A percentile compares a stretch with the other conserved stretches of the same genome.
Evolutionary conservation across 2,113 vertebrate genomes (phyloP).

Genomic region (Crotalus helleri): DNA sequence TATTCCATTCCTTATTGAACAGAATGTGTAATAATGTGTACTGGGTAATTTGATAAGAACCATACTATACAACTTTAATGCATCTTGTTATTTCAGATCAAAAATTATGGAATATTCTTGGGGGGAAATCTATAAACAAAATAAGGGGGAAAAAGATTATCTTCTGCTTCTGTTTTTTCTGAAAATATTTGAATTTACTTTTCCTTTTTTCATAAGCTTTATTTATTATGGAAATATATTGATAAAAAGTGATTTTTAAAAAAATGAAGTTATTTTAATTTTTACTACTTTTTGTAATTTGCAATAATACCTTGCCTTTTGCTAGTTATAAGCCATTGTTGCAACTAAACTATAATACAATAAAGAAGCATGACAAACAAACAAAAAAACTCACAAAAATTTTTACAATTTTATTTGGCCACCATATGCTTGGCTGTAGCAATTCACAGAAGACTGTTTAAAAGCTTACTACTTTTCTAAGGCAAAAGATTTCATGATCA

Average conservation of each 20-base stretch:
- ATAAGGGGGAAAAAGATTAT: neutral
- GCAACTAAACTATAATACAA: neutral
- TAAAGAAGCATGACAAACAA: neutral
- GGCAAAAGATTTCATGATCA: constrained; percentile 23
- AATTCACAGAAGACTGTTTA: neutral
- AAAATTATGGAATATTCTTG: neutral
- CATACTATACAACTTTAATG: neutral
- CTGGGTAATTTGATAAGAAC: neutral
- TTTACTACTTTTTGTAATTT: neutral
- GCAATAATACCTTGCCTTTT: neutral
- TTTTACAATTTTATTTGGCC: neutral
- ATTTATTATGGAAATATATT: neutral
- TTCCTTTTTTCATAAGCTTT: neutral
- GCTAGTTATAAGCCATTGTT: neutral
- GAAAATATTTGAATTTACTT: neutral
- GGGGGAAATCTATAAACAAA: neutral
- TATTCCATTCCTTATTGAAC: neutral
- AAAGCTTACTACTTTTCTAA: neutral
- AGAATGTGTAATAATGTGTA: neutral
- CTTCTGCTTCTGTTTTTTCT: neutral
- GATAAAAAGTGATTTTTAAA: neutral
- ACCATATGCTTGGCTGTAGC: neutral
- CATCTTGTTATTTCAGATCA: neutral
- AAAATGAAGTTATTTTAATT: neutral
- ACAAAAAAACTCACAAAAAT: neutral